Conservation (phyloP, 2,113 vertebrate species). For the Poecile atricapillus region DNA sequence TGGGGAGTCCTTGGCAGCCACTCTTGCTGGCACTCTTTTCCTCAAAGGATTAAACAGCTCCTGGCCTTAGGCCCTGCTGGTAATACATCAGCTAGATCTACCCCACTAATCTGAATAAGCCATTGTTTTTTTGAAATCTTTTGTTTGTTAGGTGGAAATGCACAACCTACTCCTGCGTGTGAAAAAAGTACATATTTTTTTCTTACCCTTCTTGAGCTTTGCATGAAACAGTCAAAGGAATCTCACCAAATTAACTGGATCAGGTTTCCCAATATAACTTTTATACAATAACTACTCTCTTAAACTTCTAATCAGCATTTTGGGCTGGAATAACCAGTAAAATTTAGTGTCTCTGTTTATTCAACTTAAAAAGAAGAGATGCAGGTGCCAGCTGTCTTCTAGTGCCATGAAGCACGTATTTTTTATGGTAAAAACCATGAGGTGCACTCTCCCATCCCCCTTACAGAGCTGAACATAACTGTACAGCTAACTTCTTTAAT, state of each 20-base stretch:
- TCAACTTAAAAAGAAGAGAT: background rate
- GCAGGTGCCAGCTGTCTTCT: background rate
- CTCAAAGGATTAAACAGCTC: constrained; percentile 1
- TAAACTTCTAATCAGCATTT: background rate
- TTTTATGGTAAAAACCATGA: background rate
- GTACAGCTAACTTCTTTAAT: background rate
- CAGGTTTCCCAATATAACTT: background rate
- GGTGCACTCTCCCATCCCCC: background rate
- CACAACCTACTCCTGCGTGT: accelerated
- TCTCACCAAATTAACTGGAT: background rate
- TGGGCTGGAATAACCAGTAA: background rate
- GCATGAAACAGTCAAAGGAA: background rate
- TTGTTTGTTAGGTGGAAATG: background rate
- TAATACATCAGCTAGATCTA: background rate
- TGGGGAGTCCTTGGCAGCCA: background rate
- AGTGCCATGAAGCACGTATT: background rate
- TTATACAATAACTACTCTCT: background rate
- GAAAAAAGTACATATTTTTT: background rate
- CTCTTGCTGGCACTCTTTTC: background rate
- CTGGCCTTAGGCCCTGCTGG: background rate
- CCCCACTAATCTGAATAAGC: background rate
- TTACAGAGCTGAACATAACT: background rate
- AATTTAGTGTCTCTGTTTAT: background rate
- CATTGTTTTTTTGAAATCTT: background rate
- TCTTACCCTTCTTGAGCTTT: background rate